These are phyloP conservation scores for Acanthornis magna DNA, from an alignment of 2,797 vertebrate species.

Conservation along the genomic window DNA sequence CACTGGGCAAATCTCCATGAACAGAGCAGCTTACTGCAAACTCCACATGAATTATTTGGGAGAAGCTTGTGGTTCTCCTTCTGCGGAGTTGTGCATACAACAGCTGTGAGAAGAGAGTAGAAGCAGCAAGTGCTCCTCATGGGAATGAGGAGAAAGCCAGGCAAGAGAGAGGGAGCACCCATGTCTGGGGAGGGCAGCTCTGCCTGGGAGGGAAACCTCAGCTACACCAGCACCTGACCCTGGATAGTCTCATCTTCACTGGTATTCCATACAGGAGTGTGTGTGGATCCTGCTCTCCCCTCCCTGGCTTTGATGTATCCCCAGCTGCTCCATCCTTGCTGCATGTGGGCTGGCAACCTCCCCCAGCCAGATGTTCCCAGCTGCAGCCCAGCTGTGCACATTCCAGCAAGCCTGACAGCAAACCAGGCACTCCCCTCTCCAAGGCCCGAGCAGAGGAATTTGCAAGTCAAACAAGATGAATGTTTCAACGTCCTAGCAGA, in stretches of 20 bases:
- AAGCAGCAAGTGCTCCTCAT: not conserved
- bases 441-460: rapidly evolving
- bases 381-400: not conserved
- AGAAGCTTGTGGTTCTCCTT: not conserved
- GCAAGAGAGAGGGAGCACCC: not conserved
- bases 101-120: not conserved
- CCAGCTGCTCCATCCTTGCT: not conserved
- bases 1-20: not conserved
- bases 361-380: not conserved
- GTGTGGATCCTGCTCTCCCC: not conserved
- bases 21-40: not conserved
- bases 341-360: rapidly evolving
- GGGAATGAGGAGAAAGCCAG: not conserved
- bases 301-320: not conserved
- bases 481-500: not conserved
- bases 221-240: not conserved
- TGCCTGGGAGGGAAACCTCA: not conserved
- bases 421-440: not conserved
- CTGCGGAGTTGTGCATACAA: rapidly evolving
- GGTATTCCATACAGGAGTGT: rapidly evolving
- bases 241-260: not conserved
- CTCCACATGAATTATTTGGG: rapidly evolving
- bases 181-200: not conserved
- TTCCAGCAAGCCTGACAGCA: not conserved
- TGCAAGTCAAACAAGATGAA: not conserved